These are phyloP conservation scores for Parazoanthus swiftii DNA, from an alignment of 92 coral and sea anemone genomes.

Conservation along the genomic window DNA sequence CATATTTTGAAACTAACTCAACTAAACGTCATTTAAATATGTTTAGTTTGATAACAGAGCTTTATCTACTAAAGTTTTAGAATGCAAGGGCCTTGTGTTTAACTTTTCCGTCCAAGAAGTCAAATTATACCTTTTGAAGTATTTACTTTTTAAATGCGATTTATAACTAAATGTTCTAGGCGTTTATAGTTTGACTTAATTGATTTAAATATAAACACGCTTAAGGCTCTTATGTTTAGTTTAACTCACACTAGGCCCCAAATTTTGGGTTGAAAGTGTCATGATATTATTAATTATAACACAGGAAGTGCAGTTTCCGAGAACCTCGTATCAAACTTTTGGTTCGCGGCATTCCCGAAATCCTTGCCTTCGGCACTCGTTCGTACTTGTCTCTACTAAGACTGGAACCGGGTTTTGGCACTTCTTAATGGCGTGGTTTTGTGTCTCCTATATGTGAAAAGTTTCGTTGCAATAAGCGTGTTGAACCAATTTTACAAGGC, in stretches of 20 bases:
- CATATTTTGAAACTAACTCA: not conserved
- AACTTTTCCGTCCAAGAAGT: too few relatives aligned
- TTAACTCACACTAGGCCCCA: not conserved
- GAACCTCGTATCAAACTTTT: too few relatives aligned
- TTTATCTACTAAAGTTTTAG: not conserved
- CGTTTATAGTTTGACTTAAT: too few relatives aligned
- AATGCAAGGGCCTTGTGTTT: not conserved
- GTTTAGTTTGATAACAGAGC: not conserved
- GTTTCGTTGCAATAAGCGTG: not conserved
- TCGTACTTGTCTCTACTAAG: not conserved
- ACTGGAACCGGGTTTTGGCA: not conserved
- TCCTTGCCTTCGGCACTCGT: not conserved
- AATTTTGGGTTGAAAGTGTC: not conserved
- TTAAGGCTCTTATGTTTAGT: not conserved
- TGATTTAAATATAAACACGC: not conserved
- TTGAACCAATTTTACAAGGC: not conserved
- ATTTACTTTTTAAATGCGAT: too few relatives aligned
- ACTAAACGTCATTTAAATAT: too few relatives aligned
- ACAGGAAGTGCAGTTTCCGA: too few relatives aligned
- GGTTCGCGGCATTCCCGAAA: not conserved
- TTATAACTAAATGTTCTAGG: not conserved
- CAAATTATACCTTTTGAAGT: too few relatives aligned
- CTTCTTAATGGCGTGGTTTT: not conserved
- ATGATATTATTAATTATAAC: too few relatives aligned
- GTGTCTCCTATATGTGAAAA: too few relatives aligned